Evolutionary conservation across 2,888 invertebrate species (phyloP).

Genomic region (Theodoxus fluviatilis): DNA sequence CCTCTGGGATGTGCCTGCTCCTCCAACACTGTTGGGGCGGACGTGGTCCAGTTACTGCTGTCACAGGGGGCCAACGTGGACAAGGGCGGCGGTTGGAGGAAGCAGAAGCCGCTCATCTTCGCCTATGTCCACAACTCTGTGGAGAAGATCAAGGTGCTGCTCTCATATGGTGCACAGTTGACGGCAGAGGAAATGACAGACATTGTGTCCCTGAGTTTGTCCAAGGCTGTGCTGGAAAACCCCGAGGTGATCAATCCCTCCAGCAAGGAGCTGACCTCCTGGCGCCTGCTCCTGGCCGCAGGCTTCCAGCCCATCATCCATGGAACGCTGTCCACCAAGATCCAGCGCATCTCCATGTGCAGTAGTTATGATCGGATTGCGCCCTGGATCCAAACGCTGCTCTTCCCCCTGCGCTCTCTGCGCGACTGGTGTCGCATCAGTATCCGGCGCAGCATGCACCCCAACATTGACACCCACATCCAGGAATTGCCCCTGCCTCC

Average conservation of each 20-base stretch:
- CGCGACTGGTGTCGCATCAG: conserved; percentile 48
- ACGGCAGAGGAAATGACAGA: conserved; percentile 56
- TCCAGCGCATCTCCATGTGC: conserved; percentile 52
- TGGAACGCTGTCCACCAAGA: conserved; percentile 42
- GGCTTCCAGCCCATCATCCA: conserved; percentile 48
- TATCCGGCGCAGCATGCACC: conserved; percentile 40
- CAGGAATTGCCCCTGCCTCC: conserved; percentile 44
- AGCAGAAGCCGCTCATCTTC: conserved; percentile 55
- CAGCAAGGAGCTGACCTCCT: conserved; percentile 51
- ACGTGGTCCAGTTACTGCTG: conserved; percentile 49
- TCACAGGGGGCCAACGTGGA: conserved; percentile 54
- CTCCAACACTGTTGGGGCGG: conserved; percentile 41
- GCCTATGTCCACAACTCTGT: conserved; percentile 58
- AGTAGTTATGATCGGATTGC: conserved; percentile 54
- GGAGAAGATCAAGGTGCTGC: conserved; percentile 52
- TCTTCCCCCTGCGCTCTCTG: conserved; percentile 49
- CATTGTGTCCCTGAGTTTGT: conserved; percentile 51
- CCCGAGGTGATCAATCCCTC: conserved; percentile 53
- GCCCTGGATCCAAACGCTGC: conserved; percentile 48
- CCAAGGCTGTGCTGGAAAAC: conserved; percentile 56
- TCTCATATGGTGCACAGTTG: conserved; percentile 55
- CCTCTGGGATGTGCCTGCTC: conserved; percentile 55
- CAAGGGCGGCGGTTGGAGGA: conserved; percentile 54
- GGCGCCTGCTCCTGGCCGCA: conserved; percentile 51
- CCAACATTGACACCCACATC: conserved; percentile 46